A percentile compares a stretch with the other conserved stretches of the same genome.
Evolutionary conservation across 92 coral and sea anemone genomes (phyloP).

Genomic region (Porites evermanni): DNA sequence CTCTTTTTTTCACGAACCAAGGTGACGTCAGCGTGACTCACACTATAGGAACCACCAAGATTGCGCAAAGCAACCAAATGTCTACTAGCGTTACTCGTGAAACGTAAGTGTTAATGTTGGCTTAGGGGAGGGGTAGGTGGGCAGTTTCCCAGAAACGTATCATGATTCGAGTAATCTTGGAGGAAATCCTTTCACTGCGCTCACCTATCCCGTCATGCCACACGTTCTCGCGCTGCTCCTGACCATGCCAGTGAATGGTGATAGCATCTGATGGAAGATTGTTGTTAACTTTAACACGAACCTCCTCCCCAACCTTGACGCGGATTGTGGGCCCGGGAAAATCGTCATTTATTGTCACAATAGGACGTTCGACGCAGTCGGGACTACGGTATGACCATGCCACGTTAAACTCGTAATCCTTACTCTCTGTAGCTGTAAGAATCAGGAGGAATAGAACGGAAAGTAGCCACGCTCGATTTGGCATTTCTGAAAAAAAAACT

Average conservation of each 20-base stretch:
- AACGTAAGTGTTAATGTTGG: no score
- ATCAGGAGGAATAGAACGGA: background rate
- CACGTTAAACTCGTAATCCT: constrained; percentile 42
- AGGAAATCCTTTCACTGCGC: background rate
- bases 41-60: no score
- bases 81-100: no score
- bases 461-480: background rate
- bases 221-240: background rate
- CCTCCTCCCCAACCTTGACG: constrained; percentile 48
- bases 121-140: background rate
- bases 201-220: background rate
- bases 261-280: constrained; percentile 42
- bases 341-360: constrained; percentile 29
- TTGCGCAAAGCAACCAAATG: no score
- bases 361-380: constrained; percentile 51
- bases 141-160: background rate
- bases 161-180: background rate
- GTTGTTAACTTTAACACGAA: constrained; percentile 1
- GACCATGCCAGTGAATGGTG: constrained; percentile 60
- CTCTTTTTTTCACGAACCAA: no score
- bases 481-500: background rate
- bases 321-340: constrained; percentile 55
- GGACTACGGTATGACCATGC: constrained; percentile 36
- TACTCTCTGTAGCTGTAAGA: background rate
- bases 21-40: no score